Evolutionary conservation across 2,797 vertebrate genomes (phyloP).

Genomic region (Leptatherina wallacei): DNA sequence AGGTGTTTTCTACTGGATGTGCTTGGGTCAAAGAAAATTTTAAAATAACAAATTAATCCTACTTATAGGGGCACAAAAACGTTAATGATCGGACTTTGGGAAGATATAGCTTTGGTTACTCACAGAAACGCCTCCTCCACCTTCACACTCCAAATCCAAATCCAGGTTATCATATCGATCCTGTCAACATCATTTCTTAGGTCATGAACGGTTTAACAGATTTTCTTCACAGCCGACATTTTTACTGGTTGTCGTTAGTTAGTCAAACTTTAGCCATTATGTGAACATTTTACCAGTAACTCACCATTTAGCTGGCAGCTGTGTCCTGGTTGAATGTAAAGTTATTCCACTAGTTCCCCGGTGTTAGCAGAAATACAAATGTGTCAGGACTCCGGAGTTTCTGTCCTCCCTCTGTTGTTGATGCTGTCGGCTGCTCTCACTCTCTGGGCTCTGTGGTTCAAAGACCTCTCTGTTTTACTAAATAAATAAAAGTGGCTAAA

Average conservation of each 20-base stretch:
- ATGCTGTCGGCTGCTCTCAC: slow-evolving; percentile 12
- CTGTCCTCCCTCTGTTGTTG: not conserved
- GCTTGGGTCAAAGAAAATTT: too few species aligned
- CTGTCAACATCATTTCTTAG: slow-evolving; percentile 37
- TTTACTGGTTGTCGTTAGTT: not conserved
- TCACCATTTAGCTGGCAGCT: slow-evolving; percentile 38
- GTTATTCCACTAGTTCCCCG: not conserved
- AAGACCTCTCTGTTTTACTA: slow-evolving; percentile 2
- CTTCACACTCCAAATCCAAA: slow-evolving; percentile 68
- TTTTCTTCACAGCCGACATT: not conserved
- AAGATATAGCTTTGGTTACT: slow-evolving; percentile 30
- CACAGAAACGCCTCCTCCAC: slow-evolving; percentile 52
- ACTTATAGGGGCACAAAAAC: not conserved
- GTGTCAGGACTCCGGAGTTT: not conserved
- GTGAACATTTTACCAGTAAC: not conserved
- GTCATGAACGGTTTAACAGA: not conserved
- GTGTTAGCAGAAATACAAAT: not conserved
- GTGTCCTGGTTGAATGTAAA: not conserved
- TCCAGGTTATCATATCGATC: slow-evolving; percentile 64
- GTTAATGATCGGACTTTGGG: too few species aligned
- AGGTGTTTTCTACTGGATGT: too few species aligned
- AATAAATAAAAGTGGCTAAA: not conserved
- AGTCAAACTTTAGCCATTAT: not conserved
- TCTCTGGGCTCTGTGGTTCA: not conserved
- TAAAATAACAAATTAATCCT: not conserved